Evolutionary conservation across 64 coral and sea anemone species (phyloP), one percentile per base, ranked within the genome.

Genomic region (Acropora yongei): DNA sequence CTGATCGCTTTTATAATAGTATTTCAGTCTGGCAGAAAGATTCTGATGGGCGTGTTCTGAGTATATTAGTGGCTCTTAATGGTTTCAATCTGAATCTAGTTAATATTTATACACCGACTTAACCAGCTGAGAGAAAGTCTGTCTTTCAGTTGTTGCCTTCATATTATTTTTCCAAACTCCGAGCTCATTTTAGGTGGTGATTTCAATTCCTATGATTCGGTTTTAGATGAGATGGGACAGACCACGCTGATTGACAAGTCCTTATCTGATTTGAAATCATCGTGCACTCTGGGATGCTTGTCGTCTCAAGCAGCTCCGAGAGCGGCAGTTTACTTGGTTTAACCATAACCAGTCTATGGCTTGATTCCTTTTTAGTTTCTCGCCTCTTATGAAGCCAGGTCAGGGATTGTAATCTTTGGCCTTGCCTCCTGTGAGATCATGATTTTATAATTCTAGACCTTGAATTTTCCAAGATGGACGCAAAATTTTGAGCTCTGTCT

Each of bases 361-460:
- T 82, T 5, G 88, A 90, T 53, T 50, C 44, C 10, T 80, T 90
- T 78, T 78, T 57, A 19, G 57, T 92, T 68, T 86, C 80, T 63
- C 17, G 11, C 49, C 3, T 3, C 8, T 12, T 80, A 6, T 13
- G 47, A 14, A 0, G 17, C 39, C 81, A 17, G 14, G 9, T 82
- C 42, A 2, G 0, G 8, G 17, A 30, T 89, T 76, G 44, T 8
- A 3, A 8, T 13, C 47, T 77, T 77, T 16, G 44, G 1, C 75
- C 75, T 16, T 77, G 75, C 48, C 17, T 12, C 44, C 78, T 78
- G 40, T 89, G 74, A 11, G 87, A 88, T 74, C 86, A 88, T 9
- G 86, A 88, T 60, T 49, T 8, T 88, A 73, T 74, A 10, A 40
- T 30, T 30, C 18, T 73, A 39, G 6, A 1, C 8, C 1, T 88